Evolutionary conservation across 2,888 invertebrate species (phyloP), one percentile per base, ranked within the genome.

Genomic region (Nephrotoma guestfalica): DNA sequence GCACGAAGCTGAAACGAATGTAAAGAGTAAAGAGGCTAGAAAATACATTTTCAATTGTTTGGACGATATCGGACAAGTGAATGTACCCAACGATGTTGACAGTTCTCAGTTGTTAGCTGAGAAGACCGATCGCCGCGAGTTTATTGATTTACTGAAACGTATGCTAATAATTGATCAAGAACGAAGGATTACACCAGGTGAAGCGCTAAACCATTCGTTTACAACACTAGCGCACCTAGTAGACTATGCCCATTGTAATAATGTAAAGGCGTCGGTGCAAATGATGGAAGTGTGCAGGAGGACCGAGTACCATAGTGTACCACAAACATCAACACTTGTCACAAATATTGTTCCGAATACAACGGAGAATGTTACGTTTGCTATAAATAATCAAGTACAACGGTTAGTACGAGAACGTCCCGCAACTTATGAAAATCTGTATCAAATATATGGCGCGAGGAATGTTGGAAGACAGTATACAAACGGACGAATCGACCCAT

Each of bases 101-200:
- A 98, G 98, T 41, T 97, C 98, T 88, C 99, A 99, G 91, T 93
- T 99, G 88, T 92, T 99, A 90, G 98, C 98, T 0, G 99, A 99
- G 92, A 99, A 99, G 91, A 97, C 98, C 42, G 99, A 99, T 92
- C 94, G 99, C 87, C 94, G 97, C 89, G 99, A 99, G 91, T 99
- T 99, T 90, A 99, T 99, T 89, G 99, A 99, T 92, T 94, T 99
- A 89, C 93, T 99, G 86, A 99, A 99, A 92, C 94, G 97, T 89
- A 99, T 99, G 99, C 94, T 99, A 87, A 98, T 98, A 15, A 97
- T 99, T 94, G 99, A 99, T 93, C 97, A 97, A 95, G 99, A 99
- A 91, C 93, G 98, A 87, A 94, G 99, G 86, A 97, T 99, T 89
- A 97, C 97, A 30, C 99, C 99, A 0, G 97, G 97, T 51, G 98